A percentile compares a stretch with the other conserved stretches of the same genome.
These are phyloP conservation scores for Cercopithecus mona DNA, from an alignment of 2,113 vertebrate genomes.

Conservation along the genomic window DNA sequence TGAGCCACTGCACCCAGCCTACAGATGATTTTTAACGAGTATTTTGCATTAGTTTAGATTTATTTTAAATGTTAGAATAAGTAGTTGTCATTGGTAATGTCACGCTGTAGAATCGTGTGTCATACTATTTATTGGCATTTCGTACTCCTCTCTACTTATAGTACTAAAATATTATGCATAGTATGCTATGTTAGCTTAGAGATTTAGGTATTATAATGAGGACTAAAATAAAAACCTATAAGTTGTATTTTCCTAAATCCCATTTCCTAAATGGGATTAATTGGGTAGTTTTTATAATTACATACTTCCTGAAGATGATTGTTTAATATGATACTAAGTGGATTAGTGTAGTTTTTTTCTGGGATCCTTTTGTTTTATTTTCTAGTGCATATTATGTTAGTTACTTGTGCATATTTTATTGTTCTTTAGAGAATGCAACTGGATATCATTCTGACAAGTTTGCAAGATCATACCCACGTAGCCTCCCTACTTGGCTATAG, in stretches of 20 bases:
- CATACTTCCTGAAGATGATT: background rate
- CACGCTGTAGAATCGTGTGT: slow-evolving; percentile 2
- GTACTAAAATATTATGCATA: slow-evolving; percentile 16
- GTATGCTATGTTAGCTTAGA: background rate
- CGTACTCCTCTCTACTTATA: background rate
- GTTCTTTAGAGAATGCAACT: slow-evolving; percentile 93
- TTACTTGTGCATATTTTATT: slow-evolving; percentile 53
- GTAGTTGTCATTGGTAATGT: slow-evolving; percentile 36
- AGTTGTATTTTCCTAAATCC: slow-evolving; percentile 33
- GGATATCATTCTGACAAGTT: slow-evolving; percentile 98
- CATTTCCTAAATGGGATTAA: slow-evolving; percentile 11
- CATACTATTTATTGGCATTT: slow-evolving; percentile 34
- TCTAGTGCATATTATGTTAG: slow-evolving; percentile 32
- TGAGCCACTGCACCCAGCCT: too few species aligned
- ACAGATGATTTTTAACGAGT: background rate
- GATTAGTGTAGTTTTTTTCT: background rate
- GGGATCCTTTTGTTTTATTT: background rate
- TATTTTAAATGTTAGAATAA: slow-evolving; percentile 52
- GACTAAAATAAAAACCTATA: background rate
- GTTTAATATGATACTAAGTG: slow-evolving; percentile 1
- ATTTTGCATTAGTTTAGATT: slow-evolving; percentile 36
- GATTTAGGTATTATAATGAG: slow-evolving; percentile 44
- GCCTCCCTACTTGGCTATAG: slow-evolving; percentile 97
- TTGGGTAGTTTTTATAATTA: slow-evolving; percentile 41
- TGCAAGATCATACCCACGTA: slow-evolving; percentile 98